phyloP scores from a whole-genome alignment of 2,888 invertebrate genomes.

The Strigamia crassipes region DNA sequence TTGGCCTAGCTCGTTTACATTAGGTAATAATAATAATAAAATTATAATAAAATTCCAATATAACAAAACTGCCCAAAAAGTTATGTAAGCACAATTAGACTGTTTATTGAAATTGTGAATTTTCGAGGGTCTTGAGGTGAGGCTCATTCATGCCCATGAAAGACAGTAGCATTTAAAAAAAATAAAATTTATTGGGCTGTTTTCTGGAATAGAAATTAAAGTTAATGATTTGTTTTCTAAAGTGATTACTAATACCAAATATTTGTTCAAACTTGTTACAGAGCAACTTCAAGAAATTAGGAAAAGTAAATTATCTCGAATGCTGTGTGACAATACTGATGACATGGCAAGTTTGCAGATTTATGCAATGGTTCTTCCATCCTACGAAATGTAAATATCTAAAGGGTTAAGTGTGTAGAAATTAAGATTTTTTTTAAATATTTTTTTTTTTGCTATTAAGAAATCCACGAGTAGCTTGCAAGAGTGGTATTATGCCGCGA shows the following conservation, averaged over 20 bases:
- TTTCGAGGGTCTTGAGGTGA: too few species aligned
- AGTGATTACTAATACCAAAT: too few species aligned
- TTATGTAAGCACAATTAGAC: too few species aligned
- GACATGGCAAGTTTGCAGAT: slow-evolving; percentile 62
- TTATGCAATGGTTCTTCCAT: slow-evolving; percentile 89
- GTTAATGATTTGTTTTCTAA: too few species aligned
- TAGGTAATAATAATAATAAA: slow-evolving; percentile 57
- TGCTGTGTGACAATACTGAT: slow-evolving; percentile 61
- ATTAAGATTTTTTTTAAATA: not conserved
- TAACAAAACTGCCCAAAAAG: too few species aligned
- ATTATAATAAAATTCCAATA: too few species aligned
- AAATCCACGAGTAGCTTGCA: slow-evolving; percentile 60
- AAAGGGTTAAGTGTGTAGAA: not conserved
- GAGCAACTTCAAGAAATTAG: slow-evolving; percentile 61
- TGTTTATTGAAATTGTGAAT: too few species aligned
- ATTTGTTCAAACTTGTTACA: slow-evolving; percentile 51
- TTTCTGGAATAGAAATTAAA: too few species aligned
- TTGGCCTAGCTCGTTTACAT: slow-evolving; percentile 87
- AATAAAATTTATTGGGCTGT: too few species aligned
- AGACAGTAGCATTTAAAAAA: too few species aligned
- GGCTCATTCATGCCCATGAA: too few species aligned
- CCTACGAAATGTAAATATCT: slow-evolving; percentile 85
- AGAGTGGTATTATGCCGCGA: slow-evolving; percentile 55
- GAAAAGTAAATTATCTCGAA: slow-evolving; percentile 58
- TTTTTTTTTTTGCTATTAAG: slow-evolving; percentile 54